phyloP scores from a whole-genome alignment of 2,888 invertebrate genomes.

The Lottia gigantea region DNA sequence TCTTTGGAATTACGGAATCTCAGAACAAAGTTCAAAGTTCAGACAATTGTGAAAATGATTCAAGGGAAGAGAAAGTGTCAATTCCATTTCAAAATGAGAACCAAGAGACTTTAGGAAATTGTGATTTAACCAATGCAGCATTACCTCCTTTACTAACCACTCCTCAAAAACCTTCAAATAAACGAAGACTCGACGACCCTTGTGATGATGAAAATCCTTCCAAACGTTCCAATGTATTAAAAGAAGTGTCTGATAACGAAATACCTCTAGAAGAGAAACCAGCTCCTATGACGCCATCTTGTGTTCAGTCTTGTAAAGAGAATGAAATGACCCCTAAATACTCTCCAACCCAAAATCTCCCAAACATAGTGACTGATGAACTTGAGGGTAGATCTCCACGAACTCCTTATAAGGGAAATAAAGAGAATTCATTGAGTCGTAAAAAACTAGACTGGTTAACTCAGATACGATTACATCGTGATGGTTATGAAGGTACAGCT shows the following conservation, averaged over 20 bases:
- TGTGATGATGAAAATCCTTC: slow-evolving; percentile 5
- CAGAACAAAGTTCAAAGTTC: slow-evolving; percentile 1
- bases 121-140: not conserved
- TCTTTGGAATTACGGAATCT: not conserved
- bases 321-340: slow-evolving; percentile 14
- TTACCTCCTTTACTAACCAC: not conserved
- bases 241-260: not conserved
- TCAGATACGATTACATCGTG: slow-evolving; percentile 37
- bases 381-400: slow-evolving; percentile 25
- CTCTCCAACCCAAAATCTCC: slow-evolving; percentile 48
- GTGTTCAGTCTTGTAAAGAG: slow-evolving; percentile 3
- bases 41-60: slow-evolving; percentile 24
- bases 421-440: slow-evolving; percentile 29
- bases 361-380: slow-evolving; percentile 45
- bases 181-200: not conserved
- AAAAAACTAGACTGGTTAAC: slow-evolving; percentile 48
- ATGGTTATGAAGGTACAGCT: slow-evolving; percentile 14
- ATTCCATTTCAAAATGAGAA: not conserved
- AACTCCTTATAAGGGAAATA: slow-evolving; percentile 14
- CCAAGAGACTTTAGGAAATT: not conserved
- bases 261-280: not conserved
- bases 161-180: slow-evolving; percentile 2
- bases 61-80: not conserved
- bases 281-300: not conserved
- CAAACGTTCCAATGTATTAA: not conserved